These are phyloP conservation scores for Kuschelorhynchus macadamiae DNA, from an alignment of 2,888 invertebrate genomes.

Conservation along the genomic window DNA sequence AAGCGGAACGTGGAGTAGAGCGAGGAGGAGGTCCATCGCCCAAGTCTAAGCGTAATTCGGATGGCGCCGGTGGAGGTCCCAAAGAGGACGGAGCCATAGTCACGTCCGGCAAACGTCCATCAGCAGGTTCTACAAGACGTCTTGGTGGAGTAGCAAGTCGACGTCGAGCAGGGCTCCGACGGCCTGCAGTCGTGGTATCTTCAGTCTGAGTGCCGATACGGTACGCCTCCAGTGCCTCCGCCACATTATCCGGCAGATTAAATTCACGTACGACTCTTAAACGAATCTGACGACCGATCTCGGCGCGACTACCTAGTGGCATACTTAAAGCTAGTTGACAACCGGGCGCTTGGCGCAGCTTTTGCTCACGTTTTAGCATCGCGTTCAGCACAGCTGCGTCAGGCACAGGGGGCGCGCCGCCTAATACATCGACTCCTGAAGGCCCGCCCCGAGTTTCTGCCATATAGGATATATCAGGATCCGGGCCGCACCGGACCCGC, in stretches of 20 bases:
- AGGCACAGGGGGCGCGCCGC: slow-evolving; percentile 80
- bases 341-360: slow-evolving; percentile 83
- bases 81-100: slow-evolving; percentile 89
- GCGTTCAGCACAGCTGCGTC: slow-evolving; percentile 82
- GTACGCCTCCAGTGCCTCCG: slow-evolving; percentile 76
- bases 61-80: slow-evolving; percentile 62
- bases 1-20: slow-evolving; percentile 33
- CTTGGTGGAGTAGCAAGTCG: slow-evolving; percentile 50
- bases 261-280: slow-evolving; percentile 94
- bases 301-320: slow-evolving; percentile 82
- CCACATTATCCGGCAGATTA: slow-evolving; percentile 91
- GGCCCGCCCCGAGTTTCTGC: slow-evolving; percentile 68
- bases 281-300: slow-evolving; percentile 84
- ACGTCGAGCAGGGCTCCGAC: slow-evolving; percentile 69
- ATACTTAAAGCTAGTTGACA: slow-evolving; percentile 84
- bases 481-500: slow-evolving; percentile 77
- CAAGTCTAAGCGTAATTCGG: slow-evolving; percentile 83
- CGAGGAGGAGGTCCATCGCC: slow-evolving; percentile 77
- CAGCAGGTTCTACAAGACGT: slow-evolving; percentile 69
- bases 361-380: slow-evolving; percentile 89
- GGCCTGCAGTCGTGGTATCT: slow-evolving; percentile 28
- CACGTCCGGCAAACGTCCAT: slow-evolving; percentile 89
- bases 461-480: slow-evolving; percentile 96
- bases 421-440: slow-evolving; percentile 76
- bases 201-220: slow-evolving; percentile 43